Evolutionary conservation across 1,140 invertebrate genomes (phyloP).

Genomic region (Drosophila rufa): DNA sequence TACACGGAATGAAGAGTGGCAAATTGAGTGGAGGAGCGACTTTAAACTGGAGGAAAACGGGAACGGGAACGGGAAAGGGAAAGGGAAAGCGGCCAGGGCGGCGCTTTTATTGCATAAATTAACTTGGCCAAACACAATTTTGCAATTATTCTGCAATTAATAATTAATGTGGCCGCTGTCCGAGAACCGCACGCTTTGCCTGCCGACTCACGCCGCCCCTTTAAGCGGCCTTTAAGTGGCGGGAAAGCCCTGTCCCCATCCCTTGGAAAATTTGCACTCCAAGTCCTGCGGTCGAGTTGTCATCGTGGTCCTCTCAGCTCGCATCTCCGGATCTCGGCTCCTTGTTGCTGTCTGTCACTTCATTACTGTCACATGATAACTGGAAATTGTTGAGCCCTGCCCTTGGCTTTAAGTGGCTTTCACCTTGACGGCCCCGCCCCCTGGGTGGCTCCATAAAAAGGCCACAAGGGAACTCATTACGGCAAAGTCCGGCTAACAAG

Average conservation of each 20-base stretch:
- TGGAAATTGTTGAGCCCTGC: constrained; percentile 57
- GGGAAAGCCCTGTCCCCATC: rapidly evolving
- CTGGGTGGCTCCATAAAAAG: constrained; percentile 38
- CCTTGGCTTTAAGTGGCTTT: constrained; percentile 64
- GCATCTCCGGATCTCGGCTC: constrained; percentile 2
- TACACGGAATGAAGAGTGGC: constrained; percentile 41
- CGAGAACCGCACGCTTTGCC: constrained; percentile 14
- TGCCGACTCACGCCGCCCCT: neutral
- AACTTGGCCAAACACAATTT: constrained; percentile 63
- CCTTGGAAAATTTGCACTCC: neutral
- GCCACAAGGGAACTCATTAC: constrained; percentile 67
- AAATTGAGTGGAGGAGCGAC: constrained; percentile 32
- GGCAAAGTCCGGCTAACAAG: constrained; percentile 61
- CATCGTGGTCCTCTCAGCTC: constrained; percentile 12
- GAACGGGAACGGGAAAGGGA: neutral
- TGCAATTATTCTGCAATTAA: constrained; percentile 66
- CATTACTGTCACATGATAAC: constrained; percentile 67
- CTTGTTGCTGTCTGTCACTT: constrained; percentile 52
- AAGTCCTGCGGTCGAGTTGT: constrained; percentile 49
- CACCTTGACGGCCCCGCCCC: constrained; percentile 37
- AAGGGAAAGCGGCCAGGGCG: constrained; percentile 1
- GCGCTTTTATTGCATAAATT: constrained; percentile 64
- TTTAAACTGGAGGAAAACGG: constrained; percentile 27
- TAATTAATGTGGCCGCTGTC: constrained; percentile 56
- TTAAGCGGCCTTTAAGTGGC: constrained; percentile 30